Percentiles rank a stretch among this genome's conserved stretches.
Conservation (phyloP, 2,888 invertebrate genomes). For the Polydrusus tereticollis region DNA sequence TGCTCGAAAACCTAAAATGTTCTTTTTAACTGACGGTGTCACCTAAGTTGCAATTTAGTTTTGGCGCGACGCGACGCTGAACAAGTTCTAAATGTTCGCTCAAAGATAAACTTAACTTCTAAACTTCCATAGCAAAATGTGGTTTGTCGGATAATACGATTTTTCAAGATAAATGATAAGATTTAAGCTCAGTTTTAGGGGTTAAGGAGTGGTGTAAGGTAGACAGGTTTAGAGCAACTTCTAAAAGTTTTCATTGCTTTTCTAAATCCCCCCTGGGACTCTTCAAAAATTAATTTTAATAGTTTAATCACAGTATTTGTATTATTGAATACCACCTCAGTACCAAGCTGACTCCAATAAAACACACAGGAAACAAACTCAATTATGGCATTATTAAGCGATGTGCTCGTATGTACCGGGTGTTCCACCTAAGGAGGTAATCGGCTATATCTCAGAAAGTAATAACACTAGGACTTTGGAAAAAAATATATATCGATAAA, state of each 20-base stretch:
- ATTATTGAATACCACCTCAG: too few species aligned
- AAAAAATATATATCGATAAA: too few species aligned
- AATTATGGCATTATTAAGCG: too few species aligned
- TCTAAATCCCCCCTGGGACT: background rate
- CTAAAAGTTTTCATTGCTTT: background rate
- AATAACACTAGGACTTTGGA: too few species aligned
- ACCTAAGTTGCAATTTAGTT: slow-evolving; percentile 35
- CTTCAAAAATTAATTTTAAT: background rate
- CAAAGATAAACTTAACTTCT: slow-evolving; percentile 34
- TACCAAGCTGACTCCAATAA: too few species aligned
- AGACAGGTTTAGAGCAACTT: slow-evolving; percentile 17
- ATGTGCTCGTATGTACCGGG: too few species aligned
- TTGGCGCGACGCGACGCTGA: slow-evolving; percentile 21
- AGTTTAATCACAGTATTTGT: too few species aligned
- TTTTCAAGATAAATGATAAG: slow-evolving; percentile 36
- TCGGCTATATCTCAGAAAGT: too few species aligned
- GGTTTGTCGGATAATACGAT: slow-evolving; percentile 36
- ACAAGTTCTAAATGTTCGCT: slow-evolving; percentile 38
- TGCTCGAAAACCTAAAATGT: slow-evolving; percentile 35
- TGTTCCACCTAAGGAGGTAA: too few species aligned
- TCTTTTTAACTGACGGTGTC: slow-evolving; percentile 39
- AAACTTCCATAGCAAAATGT: slow-evolving; percentile 36
- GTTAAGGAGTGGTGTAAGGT: slow-evolving; percentile 3
- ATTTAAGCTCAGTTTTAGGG: slow-evolving; percentile 27
- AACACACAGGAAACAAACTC: too few species aligned